phyloP scores from a whole-genome alignment of 2,888 invertebrate species.

The Incurvaria masculella region DNA sequence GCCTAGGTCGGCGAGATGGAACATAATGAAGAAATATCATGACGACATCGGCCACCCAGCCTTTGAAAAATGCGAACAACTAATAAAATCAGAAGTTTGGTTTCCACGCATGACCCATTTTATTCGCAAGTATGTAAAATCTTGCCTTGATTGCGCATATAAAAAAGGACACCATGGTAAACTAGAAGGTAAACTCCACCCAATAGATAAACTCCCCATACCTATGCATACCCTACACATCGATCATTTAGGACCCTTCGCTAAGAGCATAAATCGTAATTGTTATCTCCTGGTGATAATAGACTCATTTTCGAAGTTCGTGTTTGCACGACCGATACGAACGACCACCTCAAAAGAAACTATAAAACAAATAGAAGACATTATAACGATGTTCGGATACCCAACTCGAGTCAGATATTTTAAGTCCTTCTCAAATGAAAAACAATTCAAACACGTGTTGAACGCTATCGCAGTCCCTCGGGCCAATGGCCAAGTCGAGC shows the following conservation, averaged over 20 bases:
- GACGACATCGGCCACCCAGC: slow-evolving; percentile 24
- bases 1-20: slow-evolving; percentile 20
- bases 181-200: slow-evolving; percentile 5
- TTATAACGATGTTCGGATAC: slow-evolving; percentile 12
- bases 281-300: slow-evolving; percentile 9
- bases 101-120: slow-evolving; percentile 21
- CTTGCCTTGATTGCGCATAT: slow-evolving; percentile 22
- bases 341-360: slow-evolving; percentile 3
- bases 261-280: slow-evolving; percentile 6
- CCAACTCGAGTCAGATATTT: slow-evolving; percentile 10
- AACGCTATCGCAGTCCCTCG: slow-evolving; percentile 7
- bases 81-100: slow-evolving; percentile 23
- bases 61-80: slow-evolving; percentile 15
- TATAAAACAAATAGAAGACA: slow-evolving; percentile 5
- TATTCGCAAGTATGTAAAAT: slow-evolving; percentile 19
- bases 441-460: slow-evolving; percentile 6
- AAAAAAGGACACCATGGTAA: slow-evolving; percentile 19
- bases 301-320: slow-evolving; percentile 11
- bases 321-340: slow-evolving; percentile 6
- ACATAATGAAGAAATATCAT: slow-evolving; percentile 22
- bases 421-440: slow-evolving; percentile 6
- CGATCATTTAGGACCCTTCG: slow-evolving; percentile 17
- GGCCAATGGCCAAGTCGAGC: slow-evolving; percentile 8
- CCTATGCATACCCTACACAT: slow-evolving; percentile 7
- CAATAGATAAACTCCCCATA: too few relatives aligned